phyloP scores from a whole-genome alignment of 2,888 invertebrate genomes.

The Eristalis pertinax region DNA sequence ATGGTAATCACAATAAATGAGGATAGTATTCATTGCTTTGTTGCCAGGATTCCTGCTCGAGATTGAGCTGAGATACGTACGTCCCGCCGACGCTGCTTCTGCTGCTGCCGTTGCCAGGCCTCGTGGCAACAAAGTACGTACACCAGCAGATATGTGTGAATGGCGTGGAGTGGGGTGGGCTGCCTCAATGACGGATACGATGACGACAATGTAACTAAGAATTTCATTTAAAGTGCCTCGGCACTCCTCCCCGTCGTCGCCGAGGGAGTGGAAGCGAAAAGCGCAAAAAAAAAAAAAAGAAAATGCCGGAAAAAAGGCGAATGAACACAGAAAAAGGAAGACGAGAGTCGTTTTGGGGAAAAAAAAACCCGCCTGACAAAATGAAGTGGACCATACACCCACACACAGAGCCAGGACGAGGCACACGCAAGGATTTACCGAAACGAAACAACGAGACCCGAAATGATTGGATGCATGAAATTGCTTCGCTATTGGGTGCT shows the following conservation, averaged over 20 bases:
- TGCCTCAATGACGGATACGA: conserved; percentile 57
- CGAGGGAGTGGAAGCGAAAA: not conserved
- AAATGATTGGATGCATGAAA: conserved; percentile 59
- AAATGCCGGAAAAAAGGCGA: conserved; percentile 4
- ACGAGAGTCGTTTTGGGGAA: conserved; percentile 17
- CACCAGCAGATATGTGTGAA: not conserved
- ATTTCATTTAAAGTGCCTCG: conserved; percentile 65
- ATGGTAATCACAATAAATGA: conserved; percentile 71
- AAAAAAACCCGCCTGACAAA: conserved; percentile 53
- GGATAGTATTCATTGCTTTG: conserved; percentile 58
- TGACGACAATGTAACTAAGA: conserved; percentile 68
- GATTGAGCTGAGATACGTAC: not conserved
- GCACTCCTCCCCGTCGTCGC: not conserved
- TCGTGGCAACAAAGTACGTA: conserved; percentile 39
- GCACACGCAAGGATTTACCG: not conserved
- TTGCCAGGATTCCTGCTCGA: conserved; percentile 38
- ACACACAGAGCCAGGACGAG: too few relatives aligned
- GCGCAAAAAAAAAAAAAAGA: not conserved
- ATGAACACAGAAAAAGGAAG: not conserved
- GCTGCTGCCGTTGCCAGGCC: conserved; percentile 10
- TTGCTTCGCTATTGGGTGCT: conserved; percentile 29
- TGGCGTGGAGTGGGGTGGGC: too few relatives aligned
- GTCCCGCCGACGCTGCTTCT: not conserved
- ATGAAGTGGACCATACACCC: conserved; percentile 41
- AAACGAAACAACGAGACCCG: conserved; percentile 26